These are phyloP conservation scores for Gryllus bimaculatus DNA, from an alignment of 1,140 invertebrate genomes.

Conservation along the genomic window DNA sequence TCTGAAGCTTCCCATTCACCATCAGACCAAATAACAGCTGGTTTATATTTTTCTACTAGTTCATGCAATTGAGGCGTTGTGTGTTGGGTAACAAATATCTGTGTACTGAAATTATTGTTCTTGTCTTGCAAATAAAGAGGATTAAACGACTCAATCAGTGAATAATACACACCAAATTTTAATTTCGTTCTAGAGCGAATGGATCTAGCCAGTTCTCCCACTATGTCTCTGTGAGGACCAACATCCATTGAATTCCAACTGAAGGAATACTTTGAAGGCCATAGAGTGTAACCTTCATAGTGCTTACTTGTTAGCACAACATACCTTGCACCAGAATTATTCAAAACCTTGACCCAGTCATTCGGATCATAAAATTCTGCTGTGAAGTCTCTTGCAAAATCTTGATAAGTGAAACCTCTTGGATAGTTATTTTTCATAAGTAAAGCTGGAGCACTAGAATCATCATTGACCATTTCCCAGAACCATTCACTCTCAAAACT, in stretches of 20 bases:
- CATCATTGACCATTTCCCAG: slow-evolving; percentile 68
- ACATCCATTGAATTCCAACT: slow-evolving; percentile 85
- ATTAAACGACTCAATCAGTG: slow-evolving; percentile 86
- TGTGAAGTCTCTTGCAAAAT: slow-evolving; percentile 72
- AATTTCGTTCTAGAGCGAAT: slow-evolving; percentile 52
- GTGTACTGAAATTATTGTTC: slow-evolving; percentile 50
- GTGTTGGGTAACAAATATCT: slow-evolving; percentile 56
- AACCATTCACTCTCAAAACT: slow-evolving; percentile 81
- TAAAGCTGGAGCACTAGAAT: slow-evolving; percentile 10
- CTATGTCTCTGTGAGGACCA: slow-evolving; percentile 72
- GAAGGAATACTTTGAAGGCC: slow-evolving; percentile 76
- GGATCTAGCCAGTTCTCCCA: slow-evolving; percentile 63
- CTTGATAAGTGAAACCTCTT: slow-evolving; percentile 72
- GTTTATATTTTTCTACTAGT: slow-evolving; percentile 66
- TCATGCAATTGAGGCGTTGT: slow-evolving; percentile 64
- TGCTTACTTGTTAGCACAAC: slow-evolving; percentile 88
- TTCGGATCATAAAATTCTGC: slow-evolving; percentile 73
- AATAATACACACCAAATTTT: slow-evolving; percentile 81
- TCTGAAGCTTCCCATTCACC: slow-evolving; percentile 77
- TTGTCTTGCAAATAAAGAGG: slow-evolving; percentile 72
- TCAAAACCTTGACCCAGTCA: slow-evolving; percentile 65
- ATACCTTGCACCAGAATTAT: slow-evolving; percentile 72
- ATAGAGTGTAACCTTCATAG: slow-evolving; percentile 85
- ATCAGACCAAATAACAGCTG: slow-evolving; percentile 89
- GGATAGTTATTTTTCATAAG: slow-evolving; percentile 71